A percentile compares a stretch with the other conserved stretches of the same genome.
These are phyloP conservation scores for Pasiphila rectangulata DNA, from an alignment of 2,888 invertebrate genomes.

Conservation along the genomic window DNA sequence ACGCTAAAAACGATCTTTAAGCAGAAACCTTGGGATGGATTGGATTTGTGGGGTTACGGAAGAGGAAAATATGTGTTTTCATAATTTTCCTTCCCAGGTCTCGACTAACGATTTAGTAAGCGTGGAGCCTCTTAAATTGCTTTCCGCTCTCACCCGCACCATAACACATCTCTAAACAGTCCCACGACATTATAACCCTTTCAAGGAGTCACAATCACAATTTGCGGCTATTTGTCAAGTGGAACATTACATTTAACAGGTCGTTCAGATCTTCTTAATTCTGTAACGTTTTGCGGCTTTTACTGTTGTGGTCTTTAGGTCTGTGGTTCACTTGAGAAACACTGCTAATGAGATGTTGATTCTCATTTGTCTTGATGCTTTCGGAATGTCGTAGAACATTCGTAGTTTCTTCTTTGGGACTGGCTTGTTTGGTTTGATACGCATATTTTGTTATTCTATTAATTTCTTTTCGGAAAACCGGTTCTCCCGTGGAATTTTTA, in stretches of 20 bases:
- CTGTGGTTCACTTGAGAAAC: slow-evolving; percentile 33
- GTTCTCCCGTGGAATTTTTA: too few relatives aligned
- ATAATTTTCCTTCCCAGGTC: too few relatives aligned
- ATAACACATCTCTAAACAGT: slow-evolving; percentile 44
- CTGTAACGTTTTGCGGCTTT: slow-evolving; percentile 27
- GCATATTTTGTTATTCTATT: too few relatives aligned
- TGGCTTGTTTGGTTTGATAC: too few relatives aligned
- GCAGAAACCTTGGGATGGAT: too few relatives aligned
- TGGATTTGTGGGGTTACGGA: too few relatives aligned
- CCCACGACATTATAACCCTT: slow-evolving; percentile 77
- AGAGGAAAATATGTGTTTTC: background rate
- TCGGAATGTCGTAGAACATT: background rate
- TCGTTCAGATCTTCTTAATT: slow-evolving; percentile 35
- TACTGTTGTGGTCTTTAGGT: slow-evolving; percentile 34
- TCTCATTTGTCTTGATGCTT: slow-evolving; percentile 18
- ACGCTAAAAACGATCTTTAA: too few relatives aligned
- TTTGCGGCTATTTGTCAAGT: slow-evolving; percentile 71
- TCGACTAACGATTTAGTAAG: too few relatives aligned
- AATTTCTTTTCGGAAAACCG: too few relatives aligned
- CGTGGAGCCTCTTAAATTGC: slow-evolving; percentile 20
- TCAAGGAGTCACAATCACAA: slow-evolving; percentile 74
- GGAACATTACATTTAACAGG: slow-evolving; percentile 34
- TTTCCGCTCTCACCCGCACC: slow-evolving; percentile 19
- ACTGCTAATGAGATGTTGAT: slow-evolving; percentile 25
- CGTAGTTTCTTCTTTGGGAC: too few relatives aligned